Conservation (phyloP, 2,797 vertebrate genomes). For the Pterois miles region DNA sequence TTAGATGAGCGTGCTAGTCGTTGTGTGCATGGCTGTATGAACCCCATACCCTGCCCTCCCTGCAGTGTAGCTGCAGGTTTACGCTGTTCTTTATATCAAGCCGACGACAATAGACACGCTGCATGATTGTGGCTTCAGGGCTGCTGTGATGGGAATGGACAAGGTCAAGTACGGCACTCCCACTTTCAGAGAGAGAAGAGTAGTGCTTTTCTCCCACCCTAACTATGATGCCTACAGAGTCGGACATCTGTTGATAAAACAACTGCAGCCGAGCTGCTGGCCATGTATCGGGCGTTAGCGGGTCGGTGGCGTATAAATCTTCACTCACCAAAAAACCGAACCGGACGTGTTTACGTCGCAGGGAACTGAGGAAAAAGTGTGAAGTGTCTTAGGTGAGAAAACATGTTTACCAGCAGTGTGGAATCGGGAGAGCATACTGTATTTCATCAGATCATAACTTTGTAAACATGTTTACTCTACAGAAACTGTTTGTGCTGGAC, state of each 20-base stretch:
- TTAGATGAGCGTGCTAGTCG: background rate
- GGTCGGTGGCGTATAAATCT: background rate
- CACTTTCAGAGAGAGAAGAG: constrained; percentile 49
- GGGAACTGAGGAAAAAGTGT: constrained; percentile 1
- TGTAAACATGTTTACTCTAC: constrained; percentile 56
- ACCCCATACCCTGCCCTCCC: constrained; percentile 9
- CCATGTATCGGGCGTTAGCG: background rate
- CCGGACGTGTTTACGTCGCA: background rate
- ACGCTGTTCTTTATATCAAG: constrained; percentile 38
- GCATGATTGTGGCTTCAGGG: constrained; percentile 54
- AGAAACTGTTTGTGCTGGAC: constrained; percentile 33
- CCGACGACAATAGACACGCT: constrained; percentile 49
- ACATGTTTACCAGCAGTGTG: constrained; percentile 46
- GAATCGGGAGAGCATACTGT: constrained; percentile 23
- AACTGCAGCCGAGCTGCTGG: constrained; percentile 33
- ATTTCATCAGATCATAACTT: constrained; percentile 55
- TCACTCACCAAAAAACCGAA: constrained; percentile 7
- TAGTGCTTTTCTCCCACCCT: constrained; percentile 44
- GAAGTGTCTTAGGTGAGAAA: constrained; percentile 54
- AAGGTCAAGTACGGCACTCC: constrained; percentile 70
- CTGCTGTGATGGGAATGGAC: constrained; percentile 66
- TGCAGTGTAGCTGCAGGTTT: constrained; percentile 43
- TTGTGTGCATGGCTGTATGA: constrained; percentile 1
- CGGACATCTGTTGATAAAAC: constrained; percentile 68
- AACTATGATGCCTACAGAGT: constrained; percentile 62